Conservation (phyloP, 2,888 invertebrate genomes). For the Eupithecia subfuscata region DNA sequence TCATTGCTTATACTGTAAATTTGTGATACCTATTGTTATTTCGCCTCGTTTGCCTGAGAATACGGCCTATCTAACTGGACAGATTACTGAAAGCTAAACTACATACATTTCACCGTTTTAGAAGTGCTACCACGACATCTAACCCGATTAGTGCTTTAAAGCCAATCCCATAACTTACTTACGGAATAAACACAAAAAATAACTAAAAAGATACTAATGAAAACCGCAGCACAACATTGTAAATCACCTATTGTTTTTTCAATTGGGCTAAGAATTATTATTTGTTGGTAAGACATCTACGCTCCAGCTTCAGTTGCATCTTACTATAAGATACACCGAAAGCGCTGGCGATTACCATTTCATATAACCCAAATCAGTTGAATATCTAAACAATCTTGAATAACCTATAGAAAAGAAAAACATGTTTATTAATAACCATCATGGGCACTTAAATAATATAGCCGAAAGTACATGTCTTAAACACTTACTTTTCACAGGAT, state of each 20-base stretch:
- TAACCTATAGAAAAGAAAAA: neutral
- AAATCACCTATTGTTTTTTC: neutral
- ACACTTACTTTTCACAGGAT: neutral
- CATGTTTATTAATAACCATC: neutral
- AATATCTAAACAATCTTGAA: neutral
- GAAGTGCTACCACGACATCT: constrained; percentile 59
- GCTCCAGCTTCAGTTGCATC: neutral
- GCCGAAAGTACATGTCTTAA: neutral
- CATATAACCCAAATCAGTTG: neutral
- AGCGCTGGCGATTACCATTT: neutral
- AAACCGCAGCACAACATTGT: neutral
- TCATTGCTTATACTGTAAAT: neutral
- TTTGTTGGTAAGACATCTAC: neutral
- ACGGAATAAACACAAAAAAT: constrained; percentile 29
- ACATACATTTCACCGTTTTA: constrained; percentile 37
- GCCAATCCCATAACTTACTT: constrained; percentile 35
- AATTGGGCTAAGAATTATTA: neutral
- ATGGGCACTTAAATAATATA: no score
- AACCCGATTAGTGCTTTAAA: constrained; percentile 47
- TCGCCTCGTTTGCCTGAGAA: constrained; percentile 7
- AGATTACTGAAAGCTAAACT: constrained; percentile 38
- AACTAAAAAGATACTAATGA: constrained; percentile 4
- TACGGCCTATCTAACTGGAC: constrained; percentile 10
- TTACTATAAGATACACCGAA: neutral
- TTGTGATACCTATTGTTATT: constrained; percentile 10